Percentiles rank a stretch among this genome's conserved stretches.
Evolutionary conservation across 2,888 invertebrate genomes (phyloP).

Genomic region (Macaria liturata): DNA sequence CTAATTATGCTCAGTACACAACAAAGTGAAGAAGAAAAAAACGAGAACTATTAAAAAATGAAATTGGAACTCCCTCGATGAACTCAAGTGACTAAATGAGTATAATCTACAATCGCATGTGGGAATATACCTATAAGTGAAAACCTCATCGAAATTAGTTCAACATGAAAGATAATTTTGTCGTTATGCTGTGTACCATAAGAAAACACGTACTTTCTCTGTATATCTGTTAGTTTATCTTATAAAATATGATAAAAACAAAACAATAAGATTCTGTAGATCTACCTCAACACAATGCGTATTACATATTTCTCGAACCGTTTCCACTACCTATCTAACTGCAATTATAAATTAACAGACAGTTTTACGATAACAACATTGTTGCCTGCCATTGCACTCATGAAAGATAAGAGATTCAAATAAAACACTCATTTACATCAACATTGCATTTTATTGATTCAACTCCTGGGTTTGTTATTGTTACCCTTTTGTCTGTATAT

Average conservation of each 20-base stretch:
- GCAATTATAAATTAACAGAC: conserved; percentile 3
- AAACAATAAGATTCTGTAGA: no score
- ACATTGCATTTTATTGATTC: conserved; percentile 38
- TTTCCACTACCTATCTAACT: background rate
- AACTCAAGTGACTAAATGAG: no score
- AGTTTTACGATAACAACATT: conserved; percentile 10
- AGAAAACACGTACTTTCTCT: no score
- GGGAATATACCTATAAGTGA: no score
- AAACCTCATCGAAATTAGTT: no score
- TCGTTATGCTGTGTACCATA: no score
- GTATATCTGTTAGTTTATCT: no score
- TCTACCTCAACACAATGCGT: conserved; percentile 10
- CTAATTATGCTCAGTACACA: conserved; percentile 21
- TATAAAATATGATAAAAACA: no score
- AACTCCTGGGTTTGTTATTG: conserved; percentile 56
- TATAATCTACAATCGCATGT: no score
- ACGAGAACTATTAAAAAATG: background rate
- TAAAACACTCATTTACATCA: conserved; percentile 29
- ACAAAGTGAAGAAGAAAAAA: conserved; percentile 16
- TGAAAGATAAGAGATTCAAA: background rate
- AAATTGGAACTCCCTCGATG: background rate
- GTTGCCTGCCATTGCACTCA: conserved; percentile 4
- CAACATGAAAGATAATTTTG: no score
- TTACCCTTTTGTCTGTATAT: conserved; percentile 84
- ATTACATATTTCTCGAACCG: background rate